A percentile compares a stretch with the other conserved stretches of the same genome.
Conservation (phyloP, 2,113 vertebrate genomes). For the Rutilus rutilus region DNA sequence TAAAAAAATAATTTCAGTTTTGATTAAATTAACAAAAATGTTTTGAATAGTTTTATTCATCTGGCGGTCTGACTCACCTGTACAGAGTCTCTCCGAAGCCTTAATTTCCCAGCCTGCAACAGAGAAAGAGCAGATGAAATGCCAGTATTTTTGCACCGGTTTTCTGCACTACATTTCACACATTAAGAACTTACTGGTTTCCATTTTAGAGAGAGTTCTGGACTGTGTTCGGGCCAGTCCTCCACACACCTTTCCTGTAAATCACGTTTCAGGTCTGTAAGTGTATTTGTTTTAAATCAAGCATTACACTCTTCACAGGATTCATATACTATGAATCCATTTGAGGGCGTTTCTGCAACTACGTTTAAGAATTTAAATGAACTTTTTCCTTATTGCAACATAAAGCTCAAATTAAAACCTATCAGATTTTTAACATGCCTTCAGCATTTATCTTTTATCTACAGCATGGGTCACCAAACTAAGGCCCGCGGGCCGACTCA, state of each 20-base stretch:
- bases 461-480: too few relatives aligned
- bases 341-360: neutral
- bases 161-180: neutral
- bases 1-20: neutral
- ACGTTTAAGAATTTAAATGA: neutral
- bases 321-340: neutral
- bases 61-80: slow-evolving; percentile 58
- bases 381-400: neutral
- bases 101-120: slow-evolving; percentile 67
- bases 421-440: neutral
- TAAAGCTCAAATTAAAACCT: neutral
- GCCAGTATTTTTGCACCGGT: neutral
- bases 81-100: slow-evolving; percentile 70
- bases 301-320: neutral
- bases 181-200: slow-evolving; percentile 68
- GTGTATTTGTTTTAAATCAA: neutral
- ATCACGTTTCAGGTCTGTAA: neutral
- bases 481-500: too few relatives aligned
- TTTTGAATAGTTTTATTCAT: neutral
- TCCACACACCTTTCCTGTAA: slow-evolving; percentile 77
- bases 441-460: neutral
- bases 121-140: neutral
- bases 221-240: slow-evolving; percentile 79
- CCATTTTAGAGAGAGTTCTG: slow-evolving; percentile 67
- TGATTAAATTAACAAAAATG: neutral